phyloP scores from a whole-genome alignment of 2,888 invertebrate species.

The Lutraria lutraria region DNA sequence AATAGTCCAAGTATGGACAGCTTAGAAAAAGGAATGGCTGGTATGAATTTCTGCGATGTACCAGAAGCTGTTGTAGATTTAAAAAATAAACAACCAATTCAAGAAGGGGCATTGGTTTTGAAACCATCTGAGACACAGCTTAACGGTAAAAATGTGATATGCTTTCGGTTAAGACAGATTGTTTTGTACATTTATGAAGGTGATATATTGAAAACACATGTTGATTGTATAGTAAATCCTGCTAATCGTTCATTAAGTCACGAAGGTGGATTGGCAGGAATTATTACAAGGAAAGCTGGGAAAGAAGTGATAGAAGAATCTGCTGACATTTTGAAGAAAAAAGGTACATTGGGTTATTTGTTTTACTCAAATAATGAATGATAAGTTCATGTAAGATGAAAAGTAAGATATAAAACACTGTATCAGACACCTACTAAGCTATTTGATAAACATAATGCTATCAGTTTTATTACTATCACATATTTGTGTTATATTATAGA shows the following conservation, averaged over 20 bases:
- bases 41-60: neutral
- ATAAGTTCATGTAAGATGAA: neutral
- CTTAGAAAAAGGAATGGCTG: neutral
- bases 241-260: conserved; percentile 54
- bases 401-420: neutral
- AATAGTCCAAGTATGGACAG: neutral
- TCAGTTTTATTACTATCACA: neutral
- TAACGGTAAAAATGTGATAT: neutral
- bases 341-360: neutral
- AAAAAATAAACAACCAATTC: neutral
- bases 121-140: neutral
- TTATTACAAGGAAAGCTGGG: conserved; percentile 58
- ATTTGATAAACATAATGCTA: neutral
- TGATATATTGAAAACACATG: conserved; percentile 47
- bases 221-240: conserved; percentile 66
- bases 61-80: neutral
- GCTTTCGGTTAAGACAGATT: neutral
- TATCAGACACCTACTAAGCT: neutral
- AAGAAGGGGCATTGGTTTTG: neutral
- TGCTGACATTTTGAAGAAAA: neutral
- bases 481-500: neutral
- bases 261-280: conserved; percentile 52
- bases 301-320: conserved; percentile 32
- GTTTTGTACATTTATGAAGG: neutral
- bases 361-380: neutral